These are phyloP conservation scores for Brachionichthys hirsutus DNA, from an alignment of 2,113 vertebrate species.

Conservation along the genomic window DNA sequence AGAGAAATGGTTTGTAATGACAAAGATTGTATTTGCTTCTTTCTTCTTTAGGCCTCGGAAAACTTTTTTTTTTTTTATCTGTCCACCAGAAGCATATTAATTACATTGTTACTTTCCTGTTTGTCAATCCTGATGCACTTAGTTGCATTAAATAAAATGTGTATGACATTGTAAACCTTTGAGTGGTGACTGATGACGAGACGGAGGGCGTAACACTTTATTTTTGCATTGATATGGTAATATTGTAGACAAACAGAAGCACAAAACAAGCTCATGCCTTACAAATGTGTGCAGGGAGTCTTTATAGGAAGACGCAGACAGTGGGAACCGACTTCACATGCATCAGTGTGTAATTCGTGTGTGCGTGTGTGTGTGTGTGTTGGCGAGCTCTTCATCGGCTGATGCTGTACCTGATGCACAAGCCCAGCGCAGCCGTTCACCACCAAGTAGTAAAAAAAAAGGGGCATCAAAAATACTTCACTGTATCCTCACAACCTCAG, in stretches of 20 bases:
- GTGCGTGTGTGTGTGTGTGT: neutral
- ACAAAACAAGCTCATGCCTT: slow-evolving; percentile 31
- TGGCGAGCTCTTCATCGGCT: slow-evolving; percentile 5
- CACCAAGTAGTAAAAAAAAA: no score
- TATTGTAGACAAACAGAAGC: neutral
- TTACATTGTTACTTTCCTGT: slow-evolving; percentile 3
- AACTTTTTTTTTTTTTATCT: neutral
- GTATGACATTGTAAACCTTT: neutral
- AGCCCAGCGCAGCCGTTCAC: no score
- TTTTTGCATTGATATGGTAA: slow-evolving; percentile 48
- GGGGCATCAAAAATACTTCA: no score
- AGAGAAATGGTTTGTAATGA: slow-evolving; percentile 31
- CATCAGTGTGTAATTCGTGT: slow-evolving; percentile 14
- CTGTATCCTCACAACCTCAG: no score
- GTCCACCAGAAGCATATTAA: slow-evolving; percentile 20
- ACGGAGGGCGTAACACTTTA: neutral
- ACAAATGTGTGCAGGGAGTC: slow-evolving; percentile 14
- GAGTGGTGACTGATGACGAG: neutral
- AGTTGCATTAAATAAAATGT: slow-evolving; percentile 20
- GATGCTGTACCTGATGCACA: no score
- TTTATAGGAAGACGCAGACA: slow-evolving; percentile 15
- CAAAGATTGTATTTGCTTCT: slow-evolving; percentile 58
- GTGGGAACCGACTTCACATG: slow-evolving; percentile 37
- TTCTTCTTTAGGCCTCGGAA: neutral
- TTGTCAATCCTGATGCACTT: slow-evolving; percentile 59